Evolutionary conservation across 23 tunicate genomes (phyloP).

Genomic region (Botrylloides violaceus): DNA sequence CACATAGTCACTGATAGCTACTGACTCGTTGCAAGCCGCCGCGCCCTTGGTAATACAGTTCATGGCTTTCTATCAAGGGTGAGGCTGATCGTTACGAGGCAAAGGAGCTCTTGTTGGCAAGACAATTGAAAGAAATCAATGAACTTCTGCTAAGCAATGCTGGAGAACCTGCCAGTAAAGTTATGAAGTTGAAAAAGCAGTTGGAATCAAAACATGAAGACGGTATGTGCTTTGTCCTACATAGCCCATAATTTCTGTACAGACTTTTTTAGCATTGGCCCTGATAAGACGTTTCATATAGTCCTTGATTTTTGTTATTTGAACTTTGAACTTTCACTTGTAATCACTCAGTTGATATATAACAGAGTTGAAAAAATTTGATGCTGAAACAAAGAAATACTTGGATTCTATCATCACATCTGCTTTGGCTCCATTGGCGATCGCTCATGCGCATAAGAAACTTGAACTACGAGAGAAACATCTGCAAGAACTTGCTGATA

Average conservation of each 20-base stretch:
- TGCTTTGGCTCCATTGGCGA: conserved; percentile 38
- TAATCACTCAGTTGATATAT: background rate
- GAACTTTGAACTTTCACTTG: background rate
- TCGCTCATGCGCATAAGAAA: conserved; percentile 63
- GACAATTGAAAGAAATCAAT: conserved; percentile 50
- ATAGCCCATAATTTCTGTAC: too few species aligned
- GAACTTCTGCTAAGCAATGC: conserved; percentile 66
- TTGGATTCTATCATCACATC: conserved; percentile 28
- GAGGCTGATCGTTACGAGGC: conserved; percentile 32
- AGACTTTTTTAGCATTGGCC: too few species aligned
- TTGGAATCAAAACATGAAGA: conserved; percentile 66
- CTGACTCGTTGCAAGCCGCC: too few species aligned
- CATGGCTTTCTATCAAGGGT: too few species aligned
- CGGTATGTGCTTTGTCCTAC: too few species aligned
- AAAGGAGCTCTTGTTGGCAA: conserved; percentile 35
- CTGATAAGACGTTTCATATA: background rate
- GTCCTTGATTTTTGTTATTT: background rate
- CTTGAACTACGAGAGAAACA: conserved; percentile 62
- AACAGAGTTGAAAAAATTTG: conserved; percentile 60
- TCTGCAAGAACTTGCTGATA: conserved; percentile 68
- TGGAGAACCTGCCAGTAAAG: conserved; percentile 79
- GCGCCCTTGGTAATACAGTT: too few species aligned
- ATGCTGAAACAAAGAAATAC: conserved; percentile 35
- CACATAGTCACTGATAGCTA: too few species aligned
- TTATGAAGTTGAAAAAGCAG: conserved; percentile 64